Percentiles rank a stretch among this genome's conserved stretches.
Conservation (phyloP, 2,888 invertebrate genomes). For the Heliconius hortense region DNA sequence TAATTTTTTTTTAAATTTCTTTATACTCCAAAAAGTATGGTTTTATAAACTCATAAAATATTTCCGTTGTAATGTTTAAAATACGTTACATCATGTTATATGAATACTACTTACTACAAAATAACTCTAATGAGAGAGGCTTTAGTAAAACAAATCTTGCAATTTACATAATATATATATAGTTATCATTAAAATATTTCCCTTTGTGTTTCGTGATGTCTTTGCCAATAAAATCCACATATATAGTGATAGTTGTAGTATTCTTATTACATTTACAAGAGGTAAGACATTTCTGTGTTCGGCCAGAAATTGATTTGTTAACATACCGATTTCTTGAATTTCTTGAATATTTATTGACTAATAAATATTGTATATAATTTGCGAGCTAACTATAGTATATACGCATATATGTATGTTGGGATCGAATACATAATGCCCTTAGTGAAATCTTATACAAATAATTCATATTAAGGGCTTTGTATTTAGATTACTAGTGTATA, state of each 20-base stretch:
- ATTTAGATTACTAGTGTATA: no score
- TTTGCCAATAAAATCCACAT: constrained; percentile 40
- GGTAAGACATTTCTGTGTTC: constrained; percentile 43
- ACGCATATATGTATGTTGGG: no score
- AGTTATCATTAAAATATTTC: neutral
- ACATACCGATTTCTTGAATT: no score
- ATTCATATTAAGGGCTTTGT: no score
- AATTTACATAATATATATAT: neutral
- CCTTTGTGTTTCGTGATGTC: constrained; percentile 44
- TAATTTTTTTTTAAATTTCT: neutral
- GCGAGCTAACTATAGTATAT: no score
- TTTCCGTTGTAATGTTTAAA: neutral
- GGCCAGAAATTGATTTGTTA: no score
- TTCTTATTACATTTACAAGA: constrained; percentile 45
- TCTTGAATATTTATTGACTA: no score
- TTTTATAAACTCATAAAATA: neutral
- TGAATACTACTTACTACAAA: neutral
- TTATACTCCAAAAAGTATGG: neutral
- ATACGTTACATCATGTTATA: neutral
- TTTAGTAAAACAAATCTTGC: neutral
- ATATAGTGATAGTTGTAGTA: constrained; percentile 42
- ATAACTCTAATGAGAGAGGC: neutral
- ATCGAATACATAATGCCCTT: no score
- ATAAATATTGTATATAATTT: no score
- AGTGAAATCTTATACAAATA: no score